A percentile compares a stretch with the other conserved stretches of the same genome.
Evolutionary conservation across 2,888 invertebrate species (phyloP).

Genomic region (Coleophora flavipennella): DNA sequence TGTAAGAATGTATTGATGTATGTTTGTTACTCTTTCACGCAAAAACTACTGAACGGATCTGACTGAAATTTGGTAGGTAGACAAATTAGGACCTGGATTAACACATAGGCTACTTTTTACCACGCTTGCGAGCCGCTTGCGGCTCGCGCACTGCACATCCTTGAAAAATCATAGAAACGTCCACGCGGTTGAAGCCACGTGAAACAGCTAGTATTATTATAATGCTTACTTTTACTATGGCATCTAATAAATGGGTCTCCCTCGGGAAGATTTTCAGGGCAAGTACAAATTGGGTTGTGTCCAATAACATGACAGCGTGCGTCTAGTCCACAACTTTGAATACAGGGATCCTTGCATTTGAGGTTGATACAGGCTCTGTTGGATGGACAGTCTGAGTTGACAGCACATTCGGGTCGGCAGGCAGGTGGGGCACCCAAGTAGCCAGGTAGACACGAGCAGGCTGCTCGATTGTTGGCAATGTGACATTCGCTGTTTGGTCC

Average conservation of each 20-base stretch:
- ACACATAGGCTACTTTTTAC: no score
- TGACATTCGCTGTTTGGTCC: conserved; percentile 84
- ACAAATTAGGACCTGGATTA: no score
- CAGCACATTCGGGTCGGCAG: conserved; percentile 83
- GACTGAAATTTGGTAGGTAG: no score
- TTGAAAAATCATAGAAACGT: no score
- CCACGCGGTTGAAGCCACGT: no score
- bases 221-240: conserved; percentile 50
- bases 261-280: conserved; percentile 75
- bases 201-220: no score
- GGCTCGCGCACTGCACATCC: no score
- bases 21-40: no score
- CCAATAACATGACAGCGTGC: conserved; percentile 84
- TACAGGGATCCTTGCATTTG: conserved; percentile 84
- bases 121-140: no score
- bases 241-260: conserved; percentile 87
- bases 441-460: conserved; percentile 80
- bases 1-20: no score
- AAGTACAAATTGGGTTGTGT: conserved; percentile 86
- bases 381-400: conserved; percentile 82
- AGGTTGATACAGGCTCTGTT: conserved; percentile 82
- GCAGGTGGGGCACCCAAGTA: conserved; percentile 81
- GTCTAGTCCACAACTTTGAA: conserved; percentile 82
- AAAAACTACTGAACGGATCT: no score
- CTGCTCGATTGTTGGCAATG: conserved; percentile 77